Evolutionary conservation across 2,113 vertebrate genomes (phyloP), one percentile per base, ranked within the genome.

Genomic region (Scomber scombrus): DNA sequence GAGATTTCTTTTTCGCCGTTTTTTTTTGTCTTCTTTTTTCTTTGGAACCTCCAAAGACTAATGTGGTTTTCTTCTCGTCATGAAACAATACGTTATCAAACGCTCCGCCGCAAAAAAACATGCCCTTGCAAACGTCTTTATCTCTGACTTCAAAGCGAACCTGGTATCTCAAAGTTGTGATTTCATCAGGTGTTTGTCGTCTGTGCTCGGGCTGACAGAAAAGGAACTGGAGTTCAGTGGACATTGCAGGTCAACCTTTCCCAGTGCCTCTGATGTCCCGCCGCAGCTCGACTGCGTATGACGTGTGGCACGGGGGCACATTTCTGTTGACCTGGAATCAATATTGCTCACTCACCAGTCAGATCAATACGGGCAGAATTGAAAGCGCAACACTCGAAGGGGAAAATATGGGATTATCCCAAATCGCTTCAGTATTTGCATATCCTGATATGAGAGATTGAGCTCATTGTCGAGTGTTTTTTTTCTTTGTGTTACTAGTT

Each of bases 181-280:
- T 86, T 77, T 82, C 85, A 40, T 87, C 88, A 86, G 86, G 71
- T 89, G 89, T 91, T 85, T 91, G 84, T 81, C 51, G 26, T 71
- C 40, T 63, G 43, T 15, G 70, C 54, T 51, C n/a, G 11, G 31
- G 34, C 40, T 26, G 71, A 62, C 40, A 63, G 61, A 58, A 26
- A 13, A 19, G 40, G 71, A 55, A 15, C 45, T 29, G 49, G 61
- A 66, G 85, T 84, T 87, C 85, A 91, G 31, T 55, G 72, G 51
- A 70, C 62, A 3, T 11, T 7, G 10, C 47, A 16, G 65, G 81
- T 88, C 83, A 70, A 63, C 19, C 57, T 43, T 6, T 2, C 21
- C 34, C 43, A 18, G 21, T 50, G 62, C 31, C 80, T 82, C 78
- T 86, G 83, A 85, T 86, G 89, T 83, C 57, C 75, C n/a, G 58